Percentiles rank a stretch among this genome's conserved stretches.
phyloP scores from a whole-genome alignment of 23 tunicate genomes.

The Halocynthia aurantium region DNA sequence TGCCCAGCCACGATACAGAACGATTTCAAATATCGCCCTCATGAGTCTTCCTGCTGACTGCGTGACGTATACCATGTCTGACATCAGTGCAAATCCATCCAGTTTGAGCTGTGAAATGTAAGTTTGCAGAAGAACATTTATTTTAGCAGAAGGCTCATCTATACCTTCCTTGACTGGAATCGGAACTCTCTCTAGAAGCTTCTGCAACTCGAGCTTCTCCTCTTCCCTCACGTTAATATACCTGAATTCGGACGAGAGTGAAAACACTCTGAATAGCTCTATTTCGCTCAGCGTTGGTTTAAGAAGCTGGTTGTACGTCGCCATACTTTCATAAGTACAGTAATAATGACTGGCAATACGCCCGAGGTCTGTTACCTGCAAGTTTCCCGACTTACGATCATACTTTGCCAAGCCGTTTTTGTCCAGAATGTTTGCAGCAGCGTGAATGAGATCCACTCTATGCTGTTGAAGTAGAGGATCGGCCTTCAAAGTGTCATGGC shows the following conservation, averaged over 20 bases:
- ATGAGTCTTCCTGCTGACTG: slow-evolving; percentile 97
- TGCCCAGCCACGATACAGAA: slow-evolving; percentile 96
- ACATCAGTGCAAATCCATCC: slow-evolving; percentile 97
- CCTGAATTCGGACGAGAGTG: slow-evolving; percentile 93
- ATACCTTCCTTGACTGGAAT: slow-evolving; percentile 97
- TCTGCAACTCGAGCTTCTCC: slow-evolving; percentile 94
- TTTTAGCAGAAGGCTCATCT: slow-evolving; percentile 96
- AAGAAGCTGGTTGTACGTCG: slow-evolving; percentile 90
- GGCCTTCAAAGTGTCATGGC: slow-evolving; percentile 34
- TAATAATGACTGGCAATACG: slow-evolving; percentile 98
- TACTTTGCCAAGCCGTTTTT: slow-evolving; percentile 79
- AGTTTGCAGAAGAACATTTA: slow-evolving; percentile 91
- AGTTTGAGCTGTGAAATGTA: slow-evolving; percentile 90
- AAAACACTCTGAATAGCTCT: slow-evolving; percentile 95
- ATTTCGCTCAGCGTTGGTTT: slow-evolving; percentile 97
- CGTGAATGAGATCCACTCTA: slow-evolving; percentile 88
- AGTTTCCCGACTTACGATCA: slow-evolving; percentile 85
- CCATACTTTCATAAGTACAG: slow-evolving; percentile 94
- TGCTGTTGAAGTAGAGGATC: slow-evolving; percentile 81
- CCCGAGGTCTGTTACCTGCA: slow-evolving; percentile 95
- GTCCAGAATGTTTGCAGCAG: slow-evolving; percentile 76
- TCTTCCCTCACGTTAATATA: slow-evolving; percentile 93
- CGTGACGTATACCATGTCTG: slow-evolving; percentile 96
- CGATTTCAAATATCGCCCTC: slow-evolving; percentile 96
- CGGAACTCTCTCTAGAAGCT: slow-evolving; percentile 86